Evolutionary conservation across 2,797 vertebrate species (phyloP), one percentile per base, ranked within the genome.

Genomic region (Cirrhinus molitorella): DNA sequence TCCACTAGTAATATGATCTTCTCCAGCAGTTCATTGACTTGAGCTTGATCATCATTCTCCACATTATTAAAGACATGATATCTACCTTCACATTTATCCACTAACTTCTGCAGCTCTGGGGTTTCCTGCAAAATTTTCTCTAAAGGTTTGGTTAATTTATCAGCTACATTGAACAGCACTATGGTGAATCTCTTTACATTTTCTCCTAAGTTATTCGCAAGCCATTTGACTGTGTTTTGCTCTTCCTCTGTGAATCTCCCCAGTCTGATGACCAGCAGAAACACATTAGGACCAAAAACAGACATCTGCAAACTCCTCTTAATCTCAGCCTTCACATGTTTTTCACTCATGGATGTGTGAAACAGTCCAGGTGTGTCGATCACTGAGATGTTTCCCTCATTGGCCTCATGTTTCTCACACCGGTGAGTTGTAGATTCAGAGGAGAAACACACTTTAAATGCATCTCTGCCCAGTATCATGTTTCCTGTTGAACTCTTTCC

Each of bases 151-250:
- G 28, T n/a, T 12, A 76, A 21, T 25, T 37, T 9, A 77, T 74
- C 66, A 71, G 23, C 59, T 12, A 59, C n/a, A 74, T 53, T 85
- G 49, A 83, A 83, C 19, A 83, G 25, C 12, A 61, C 14, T 25
- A 83, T 19, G 12, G 40, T 83, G 37, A 77, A 78, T 66, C 25
- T 28, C 21, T 11, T 31, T 13, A 40, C 65, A 13, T 40, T 34
- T 59, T 49, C 19, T 13, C 82, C 82, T 37, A 83, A 77, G 51
- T 78, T 71, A 11, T 25, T 25, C 40, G 49, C 40, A 23, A 83
- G 37, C 73, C 51, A 78, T 53, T 71, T 61, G 19, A 78, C 63
- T 45, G 25, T 28, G 10, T 83, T 70, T 5, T 3, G 45, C 17
- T 78, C 73, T n/a, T 83, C 74, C 4, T 28, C n/a, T 59, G 74